phyloP scores from a whole-genome alignment of 2,888 invertebrate genomes.

The Drosophila parthenogenetica region DNA sequence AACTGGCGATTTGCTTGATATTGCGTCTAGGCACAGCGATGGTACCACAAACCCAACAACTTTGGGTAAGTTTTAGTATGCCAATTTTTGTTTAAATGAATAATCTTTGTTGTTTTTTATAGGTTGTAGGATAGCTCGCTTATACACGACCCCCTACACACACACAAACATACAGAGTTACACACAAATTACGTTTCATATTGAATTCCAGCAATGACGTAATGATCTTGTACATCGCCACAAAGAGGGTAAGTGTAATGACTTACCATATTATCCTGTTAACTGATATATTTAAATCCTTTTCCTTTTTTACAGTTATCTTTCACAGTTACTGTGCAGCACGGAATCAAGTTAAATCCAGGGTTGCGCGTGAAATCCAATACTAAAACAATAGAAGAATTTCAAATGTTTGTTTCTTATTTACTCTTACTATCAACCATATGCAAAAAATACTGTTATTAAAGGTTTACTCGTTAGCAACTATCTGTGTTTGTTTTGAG shows the following conservation, averaged over 20 bases:
- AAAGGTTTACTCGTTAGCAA: too few relatives aligned
- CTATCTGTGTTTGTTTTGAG: too few relatives aligned
- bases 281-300: not conserved
- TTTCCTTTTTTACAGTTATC: not conserved
- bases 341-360: not conserved
- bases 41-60: constrained; percentile 3
- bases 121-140: constrained; percentile 1
- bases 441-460: not conserved
- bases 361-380: constrained; percentile 1
- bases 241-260: not conserved
- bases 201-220: not conserved
- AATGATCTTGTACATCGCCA: constrained; percentile 3
- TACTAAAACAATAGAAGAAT: not conserved
- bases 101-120: not conserved
- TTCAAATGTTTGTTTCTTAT: not conserved
- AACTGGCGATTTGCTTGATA: constrained; percentile 7
- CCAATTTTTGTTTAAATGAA: too few relatives aligned
- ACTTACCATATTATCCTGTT: not conserved
- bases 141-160: not conserved
- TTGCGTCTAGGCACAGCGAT: constrained; percentile 2
- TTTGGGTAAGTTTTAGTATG: not conserved
- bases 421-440: not conserved
- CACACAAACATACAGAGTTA: not conserved
- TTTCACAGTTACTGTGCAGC: not conserved
- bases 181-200: too few relatives aligned